Evolutionary conservation across 2,888 invertebrate species (phyloP).

Genomic region (Cosmia trapezina): DNA sequence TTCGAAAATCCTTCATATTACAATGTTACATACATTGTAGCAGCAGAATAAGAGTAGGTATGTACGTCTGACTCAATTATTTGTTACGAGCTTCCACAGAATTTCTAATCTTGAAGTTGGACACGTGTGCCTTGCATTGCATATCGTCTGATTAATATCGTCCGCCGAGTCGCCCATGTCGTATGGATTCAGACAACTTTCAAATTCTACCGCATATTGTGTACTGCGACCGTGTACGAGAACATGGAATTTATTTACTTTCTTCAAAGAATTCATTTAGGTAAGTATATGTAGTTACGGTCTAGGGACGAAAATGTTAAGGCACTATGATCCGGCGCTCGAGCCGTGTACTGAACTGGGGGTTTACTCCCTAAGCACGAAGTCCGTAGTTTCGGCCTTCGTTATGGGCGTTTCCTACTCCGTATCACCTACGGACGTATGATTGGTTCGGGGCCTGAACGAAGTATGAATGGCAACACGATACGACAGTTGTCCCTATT

Average conservation of each 20-base stretch:
- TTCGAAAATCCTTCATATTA: background rate
- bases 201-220: slow-evolving; percentile 71
- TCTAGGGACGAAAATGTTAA: too few species aligned
- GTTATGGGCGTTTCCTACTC: too few species aligned
- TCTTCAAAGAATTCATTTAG: slow-evolving; percentile 37
- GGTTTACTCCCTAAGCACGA: too few species aligned
- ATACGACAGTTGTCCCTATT: too few species aligned
- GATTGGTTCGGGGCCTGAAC: too few species aligned
- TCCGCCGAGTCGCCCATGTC: slow-evolving; percentile 67
- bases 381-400: too few species aligned
- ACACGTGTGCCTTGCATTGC: slow-evolving; percentile 80
- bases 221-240: slow-evolving; percentile 31
- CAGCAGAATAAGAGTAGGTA: slow-evolving; percentile 3
- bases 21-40: background rate
- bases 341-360: too few species aligned
- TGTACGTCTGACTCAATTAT: slow-evolving; percentile 80
- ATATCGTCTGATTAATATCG: slow-evolving; percentile 87
- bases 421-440: too few species aligned
- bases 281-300: too few species aligned
- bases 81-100: slow-evolving; percentile 77
- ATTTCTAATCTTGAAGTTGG: slow-evolving; percentile 75
- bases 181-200: slow-evolving; percentile 83
- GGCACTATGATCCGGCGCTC: too few species aligned
- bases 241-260: slow-evolving; percentile 47
- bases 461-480: too few species aligned